These are phyloP conservation scores for Conops quadrifasciatus DNA, from an alignment of 2,888 invertebrate genomes.

Conservation along the genomic window DNA sequence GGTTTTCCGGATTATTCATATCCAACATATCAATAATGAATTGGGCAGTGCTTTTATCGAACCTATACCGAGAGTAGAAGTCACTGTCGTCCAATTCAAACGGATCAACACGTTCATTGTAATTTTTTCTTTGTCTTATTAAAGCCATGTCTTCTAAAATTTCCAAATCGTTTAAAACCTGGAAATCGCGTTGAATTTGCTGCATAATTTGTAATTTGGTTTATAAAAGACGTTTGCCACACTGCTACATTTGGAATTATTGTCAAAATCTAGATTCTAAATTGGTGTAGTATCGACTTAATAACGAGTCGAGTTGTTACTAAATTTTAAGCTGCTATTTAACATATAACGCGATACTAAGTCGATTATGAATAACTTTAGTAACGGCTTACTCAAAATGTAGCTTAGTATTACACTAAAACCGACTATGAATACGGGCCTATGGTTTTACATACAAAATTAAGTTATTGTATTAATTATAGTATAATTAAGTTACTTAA, in stretches of 20 bases:
- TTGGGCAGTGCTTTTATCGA: not conserved
- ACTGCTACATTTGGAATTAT: too few species aligned
- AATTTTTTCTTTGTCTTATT: not conserved
- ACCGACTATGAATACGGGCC: conserved; percentile 1
- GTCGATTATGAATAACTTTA: conserved; percentile 10
- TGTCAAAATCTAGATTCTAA: too few species aligned
- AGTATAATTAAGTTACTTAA: too few species aligned
- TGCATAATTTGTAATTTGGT: too few species aligned
- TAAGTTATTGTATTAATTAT: too few species aligned
- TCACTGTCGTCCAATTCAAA: conserved; percentile 8
- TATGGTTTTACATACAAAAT: not conserved
- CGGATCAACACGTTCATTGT: conserved; percentile 12
- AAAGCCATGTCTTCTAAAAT: too few species aligned
- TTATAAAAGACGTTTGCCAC: too few species aligned
- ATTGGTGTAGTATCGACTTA: too few species aligned
- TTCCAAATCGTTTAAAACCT: too few species aligned
- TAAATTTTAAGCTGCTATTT: conserved; percentile 4
- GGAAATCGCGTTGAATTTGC: too few species aligned
- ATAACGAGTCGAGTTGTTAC: not conserved
- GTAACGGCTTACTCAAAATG: not conserved
- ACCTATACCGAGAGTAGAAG: conserved; percentile 6
- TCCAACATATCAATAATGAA: conserved; percentile 16
- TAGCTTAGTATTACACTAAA: conserved; percentile 4
- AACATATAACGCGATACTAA: not conserved
- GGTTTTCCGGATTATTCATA: conserved; percentile 1